Base-by-base conservation (phyloP, 2,888 invertebrate genomes). In the Agrochola macilenta region DNA sequence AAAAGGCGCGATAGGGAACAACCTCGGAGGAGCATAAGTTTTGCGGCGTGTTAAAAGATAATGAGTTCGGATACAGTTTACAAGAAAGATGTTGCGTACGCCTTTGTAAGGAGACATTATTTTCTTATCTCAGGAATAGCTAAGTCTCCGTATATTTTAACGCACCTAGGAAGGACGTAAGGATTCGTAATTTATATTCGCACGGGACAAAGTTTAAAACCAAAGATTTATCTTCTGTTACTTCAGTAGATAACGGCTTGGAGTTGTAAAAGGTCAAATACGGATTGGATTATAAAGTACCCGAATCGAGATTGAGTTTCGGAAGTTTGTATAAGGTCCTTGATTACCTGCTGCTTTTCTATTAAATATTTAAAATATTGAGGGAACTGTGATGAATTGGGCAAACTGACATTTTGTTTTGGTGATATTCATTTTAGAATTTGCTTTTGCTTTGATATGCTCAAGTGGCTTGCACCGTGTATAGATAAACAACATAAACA, bases 21-120 rank as follows among this genome's bases (percentile, higher is more conserved):
- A 93, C 92, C 93, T 93, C 92, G 92, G 91, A 91, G 92, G 92
- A 93, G 94, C 94, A 94, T 95, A 95, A 94, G 94, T 95, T 94
- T 92, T 93, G 94, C 94, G 92, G 93, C 92, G 94, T 93, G 94
- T 95, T 94, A 93, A 94, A 93, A 96, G 96, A 96, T 96, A 96
- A 95, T 95, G 94, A 95, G 93, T 93, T 90, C 90, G 95, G 93
- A 94, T 95, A 89, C 83, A 92, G 90, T 91, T 91, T 93, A 91
- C 94, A 93, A 93, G 93, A 93, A 94, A 95, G 94, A 94, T 89
- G 92, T 93, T 94, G 95, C 93, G 92, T 94, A 93, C 90, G 89
- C 91, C 92, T 93, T 93, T 93, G 92, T 93, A 92, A 91, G 92
- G 92, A 90, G 92, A 94, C 93, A 93, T 93, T 94, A 93, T 93